Conservation (phyloP, 2,797 vertebrate genomes). For the Bradypodion pumilum region DNA sequence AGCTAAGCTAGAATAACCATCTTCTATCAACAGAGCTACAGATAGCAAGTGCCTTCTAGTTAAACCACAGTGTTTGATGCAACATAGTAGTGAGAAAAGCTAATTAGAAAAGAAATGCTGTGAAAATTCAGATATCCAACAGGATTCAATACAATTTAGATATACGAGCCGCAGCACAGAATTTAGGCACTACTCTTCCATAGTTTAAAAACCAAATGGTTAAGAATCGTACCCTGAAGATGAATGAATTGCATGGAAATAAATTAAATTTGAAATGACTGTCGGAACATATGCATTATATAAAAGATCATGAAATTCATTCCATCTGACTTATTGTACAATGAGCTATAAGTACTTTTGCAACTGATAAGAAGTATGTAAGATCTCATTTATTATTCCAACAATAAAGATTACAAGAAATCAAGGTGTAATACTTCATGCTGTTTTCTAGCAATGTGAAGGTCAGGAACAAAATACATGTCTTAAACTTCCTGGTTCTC, state of each 20-base stretch:
- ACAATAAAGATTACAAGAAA: constrained; percentile 61
- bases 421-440: constrained; percentile 48
- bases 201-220: constrained; percentile 63
- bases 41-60: constrained; percentile 44
- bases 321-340: constrained; percentile 66
- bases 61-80: constrained; percentile 17
- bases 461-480: constrained; percentile 47
- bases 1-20: constrained; percentile 49
- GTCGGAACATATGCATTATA: constrained; percentile 69
- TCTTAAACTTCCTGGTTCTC: constrained; percentile 26
- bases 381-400: constrained; percentile 65
- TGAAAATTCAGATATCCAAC: constrained; percentile 25
- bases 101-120: constrained; percentile 44
- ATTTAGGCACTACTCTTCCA: constrained; percentile 56
- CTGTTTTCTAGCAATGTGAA: constrained; percentile 43
- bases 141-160: constrained; percentile 26
- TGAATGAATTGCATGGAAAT: constrained; percentile 69
- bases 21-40: constrained; percentile 56
- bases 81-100: constrained; percentile 32
- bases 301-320: constrained; percentile 68
- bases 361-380: constrained; percentile 51
- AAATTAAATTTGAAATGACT: constrained; percentile 71
- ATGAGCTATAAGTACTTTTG: constrained; percentile 65
- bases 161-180: constrained; percentile 28
- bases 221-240: constrained; percentile 64